Conservation (phyloP, 2,888 invertebrate species). For the Apodemia mormo region DNA sequence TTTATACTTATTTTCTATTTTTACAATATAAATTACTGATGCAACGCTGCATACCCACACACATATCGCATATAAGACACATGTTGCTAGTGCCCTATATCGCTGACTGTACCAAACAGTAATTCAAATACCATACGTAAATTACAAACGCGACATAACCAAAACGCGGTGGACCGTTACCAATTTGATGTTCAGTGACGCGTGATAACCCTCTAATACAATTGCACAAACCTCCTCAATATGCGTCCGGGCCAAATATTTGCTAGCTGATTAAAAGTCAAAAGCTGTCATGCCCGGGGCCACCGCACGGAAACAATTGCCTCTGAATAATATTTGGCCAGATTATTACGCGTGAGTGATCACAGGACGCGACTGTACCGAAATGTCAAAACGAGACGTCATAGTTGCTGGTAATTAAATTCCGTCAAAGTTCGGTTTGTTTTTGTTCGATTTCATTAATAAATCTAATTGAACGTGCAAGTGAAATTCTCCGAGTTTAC, state of each 20-base stretch:
- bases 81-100: not conserved
- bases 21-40: too few species aligned
- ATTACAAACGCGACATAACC: constrained; percentile 55
- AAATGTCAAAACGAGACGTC: constrained; percentile 23
- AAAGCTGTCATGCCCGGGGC: constrained; percentile 62
- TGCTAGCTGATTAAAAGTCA: constrained; percentile 20
- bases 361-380: constrained; percentile 50
- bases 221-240: constrained; percentile 76
- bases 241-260: constrained; percentile 50
- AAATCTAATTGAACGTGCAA: too few species aligned
- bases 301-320: constrained; percentile 62
- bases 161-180: constrained; percentile 48
- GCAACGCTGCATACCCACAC: too few species aligned
- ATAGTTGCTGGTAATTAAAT: constrained; percentile 16
- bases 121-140: constrained; percentile 10
- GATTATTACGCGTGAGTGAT: constrained; percentile 66
- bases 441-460: not conserved
- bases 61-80: not conserved
- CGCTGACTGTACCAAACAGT: not conserved
- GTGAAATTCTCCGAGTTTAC: too few species aligned
- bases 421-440: not conserved
- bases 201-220: constrained; percentile 65
- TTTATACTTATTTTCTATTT: too few species aligned
- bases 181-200: constrained; percentile 53
- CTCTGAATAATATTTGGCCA: constrained; percentile 75